Conservation (phyloP, 2,113 vertebrate species). For the Eidolon helvum region DNA sequence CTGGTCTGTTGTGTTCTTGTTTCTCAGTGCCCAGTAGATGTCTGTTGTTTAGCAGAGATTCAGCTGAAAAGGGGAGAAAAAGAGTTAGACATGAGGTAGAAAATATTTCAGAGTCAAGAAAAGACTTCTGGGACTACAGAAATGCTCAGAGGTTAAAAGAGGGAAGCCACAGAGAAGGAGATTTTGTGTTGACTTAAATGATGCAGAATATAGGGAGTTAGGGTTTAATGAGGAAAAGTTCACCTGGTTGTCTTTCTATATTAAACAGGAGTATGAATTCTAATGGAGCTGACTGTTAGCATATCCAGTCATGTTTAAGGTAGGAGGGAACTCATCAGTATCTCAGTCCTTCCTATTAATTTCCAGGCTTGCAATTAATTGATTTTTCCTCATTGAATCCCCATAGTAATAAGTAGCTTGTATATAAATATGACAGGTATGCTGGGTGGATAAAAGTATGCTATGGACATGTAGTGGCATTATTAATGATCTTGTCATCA, state of each 20-base stretch:
- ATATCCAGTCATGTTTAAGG: neutral
- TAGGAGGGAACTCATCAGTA: neutral
- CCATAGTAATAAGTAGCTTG: conserved; percentile 13
- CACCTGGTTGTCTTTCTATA: neutral
- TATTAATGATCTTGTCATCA: conserved; percentile 50
- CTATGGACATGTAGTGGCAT: neutral
- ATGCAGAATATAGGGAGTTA: neutral
- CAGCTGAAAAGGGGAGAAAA: neutral
- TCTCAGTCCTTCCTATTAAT: conserved; percentile 7
- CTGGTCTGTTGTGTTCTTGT: neutral
- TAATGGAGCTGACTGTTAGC: neutral
- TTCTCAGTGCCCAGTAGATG: neutral
- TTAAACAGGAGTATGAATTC: neutral
- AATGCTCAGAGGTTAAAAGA: neutral
- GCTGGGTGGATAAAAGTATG: neutral
- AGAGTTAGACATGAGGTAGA: neutral
- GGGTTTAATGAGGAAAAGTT: neutral
- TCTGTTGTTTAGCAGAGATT: neutral
- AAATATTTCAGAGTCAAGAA: neutral
- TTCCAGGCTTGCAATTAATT: conserved; percentile 24
- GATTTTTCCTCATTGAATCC: conserved; percentile 41
- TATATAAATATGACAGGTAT: conserved; percentile 31
- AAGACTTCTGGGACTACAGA: neutral
- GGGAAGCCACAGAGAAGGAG: neutral
- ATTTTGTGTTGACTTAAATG: neutral